Conservation (phyloP, 2,113 vertebrate genomes). For the Hylia prasina region DNA sequence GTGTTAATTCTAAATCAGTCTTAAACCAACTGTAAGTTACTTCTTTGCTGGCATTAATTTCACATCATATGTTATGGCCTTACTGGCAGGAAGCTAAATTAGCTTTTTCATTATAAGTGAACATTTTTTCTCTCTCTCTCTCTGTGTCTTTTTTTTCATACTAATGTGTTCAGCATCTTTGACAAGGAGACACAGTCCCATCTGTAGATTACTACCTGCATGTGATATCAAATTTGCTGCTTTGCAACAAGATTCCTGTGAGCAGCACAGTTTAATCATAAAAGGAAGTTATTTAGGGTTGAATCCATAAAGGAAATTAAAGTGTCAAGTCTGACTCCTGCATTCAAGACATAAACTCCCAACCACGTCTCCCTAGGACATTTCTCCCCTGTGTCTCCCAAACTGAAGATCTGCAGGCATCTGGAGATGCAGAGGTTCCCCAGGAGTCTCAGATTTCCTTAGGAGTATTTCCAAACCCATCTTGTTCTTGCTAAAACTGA, state of each 20-base stretch:
- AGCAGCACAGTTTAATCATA: not conserved
- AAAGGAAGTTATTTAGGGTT: not conserved
- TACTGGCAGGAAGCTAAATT: constrained; percentile 9
- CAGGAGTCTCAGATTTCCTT: not conserved
- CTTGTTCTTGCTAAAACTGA: not conserved
- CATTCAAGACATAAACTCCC: not conserved
- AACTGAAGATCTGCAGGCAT: not conserved
- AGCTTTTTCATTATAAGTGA: not conserved
- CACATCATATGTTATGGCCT: not conserved
- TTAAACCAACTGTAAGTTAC: not conserved
- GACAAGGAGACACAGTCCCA: not conserved
- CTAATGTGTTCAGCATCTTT: not conserved
- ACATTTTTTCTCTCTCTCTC: not conserved
- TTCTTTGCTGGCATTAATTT: not conserved
- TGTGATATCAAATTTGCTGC: not conserved
- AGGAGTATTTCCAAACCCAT: not conserved
- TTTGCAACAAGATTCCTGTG: not conserved
- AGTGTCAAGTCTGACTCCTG: not conserved
- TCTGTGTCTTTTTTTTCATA: rapidly evolving
- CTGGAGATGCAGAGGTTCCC: not conserved
- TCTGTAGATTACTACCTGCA: not conserved
- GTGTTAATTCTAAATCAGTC: not conserved
- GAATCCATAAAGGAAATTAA: constrained; percentile 2
- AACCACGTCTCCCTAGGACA: not conserved
- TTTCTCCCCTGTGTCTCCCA: not conserved